phyloP scores from a whole-genome alignment of 2,888 invertebrate genomes.

The Lycocerus yunnanus region DNA sequence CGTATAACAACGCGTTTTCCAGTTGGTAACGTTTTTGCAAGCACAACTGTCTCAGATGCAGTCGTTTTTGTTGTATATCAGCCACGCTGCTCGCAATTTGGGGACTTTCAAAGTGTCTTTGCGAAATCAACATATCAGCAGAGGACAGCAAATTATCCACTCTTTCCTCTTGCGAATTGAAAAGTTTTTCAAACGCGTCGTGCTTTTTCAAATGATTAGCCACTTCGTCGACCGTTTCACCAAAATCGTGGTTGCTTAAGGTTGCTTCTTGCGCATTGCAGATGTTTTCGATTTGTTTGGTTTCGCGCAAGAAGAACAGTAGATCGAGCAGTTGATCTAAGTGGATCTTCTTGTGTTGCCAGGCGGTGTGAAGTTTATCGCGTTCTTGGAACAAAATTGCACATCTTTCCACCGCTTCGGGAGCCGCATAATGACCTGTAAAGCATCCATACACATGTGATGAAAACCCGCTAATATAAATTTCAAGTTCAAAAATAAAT shows the following conservation, averaged over 20 bases:
- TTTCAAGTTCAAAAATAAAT: not conserved
- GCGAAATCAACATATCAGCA: slow-evolving; percentile 83
- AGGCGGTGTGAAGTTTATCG: slow-evolving; percentile 77
- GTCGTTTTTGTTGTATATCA: slow-evolving; percentile 74
- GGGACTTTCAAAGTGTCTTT: slow-evolving; percentile 88
- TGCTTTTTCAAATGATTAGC: slow-evolving; percentile 89
- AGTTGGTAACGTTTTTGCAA: slow-evolving; percentile 69
- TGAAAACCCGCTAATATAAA: not conserved
- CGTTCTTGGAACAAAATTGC: slow-evolving; percentile 78
- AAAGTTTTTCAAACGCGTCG: slow-evolving; percentile 90
- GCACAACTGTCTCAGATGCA: slow-evolving; percentile 70
- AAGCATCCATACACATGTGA: not conserved
- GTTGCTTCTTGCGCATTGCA: slow-evolving; percentile 87
- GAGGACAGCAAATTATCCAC: slow-evolving; percentile 79
- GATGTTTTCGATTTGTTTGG: slow-evolving; percentile 87
- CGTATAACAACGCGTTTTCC: slow-evolving; percentile 79
- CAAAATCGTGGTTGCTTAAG: slow-evolving; percentile 69
- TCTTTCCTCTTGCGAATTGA: slow-evolving; percentile 88
- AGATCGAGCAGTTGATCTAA: slow-evolving; percentile 90
- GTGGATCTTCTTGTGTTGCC: slow-evolving; percentile 88
- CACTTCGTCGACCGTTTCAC: slow-evolving; percentile 85
- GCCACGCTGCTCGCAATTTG: slow-evolving; percentile 76
- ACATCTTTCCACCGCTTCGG: slow-evolving; percentile 80
- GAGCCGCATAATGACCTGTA: slow-evolving; percentile 74
- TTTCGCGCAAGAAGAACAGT: slow-evolving; percentile 93